phyloP scores from a whole-genome alignment of 2,888 invertebrate genomes.

The Acanthosepion lycidas region DNA sequence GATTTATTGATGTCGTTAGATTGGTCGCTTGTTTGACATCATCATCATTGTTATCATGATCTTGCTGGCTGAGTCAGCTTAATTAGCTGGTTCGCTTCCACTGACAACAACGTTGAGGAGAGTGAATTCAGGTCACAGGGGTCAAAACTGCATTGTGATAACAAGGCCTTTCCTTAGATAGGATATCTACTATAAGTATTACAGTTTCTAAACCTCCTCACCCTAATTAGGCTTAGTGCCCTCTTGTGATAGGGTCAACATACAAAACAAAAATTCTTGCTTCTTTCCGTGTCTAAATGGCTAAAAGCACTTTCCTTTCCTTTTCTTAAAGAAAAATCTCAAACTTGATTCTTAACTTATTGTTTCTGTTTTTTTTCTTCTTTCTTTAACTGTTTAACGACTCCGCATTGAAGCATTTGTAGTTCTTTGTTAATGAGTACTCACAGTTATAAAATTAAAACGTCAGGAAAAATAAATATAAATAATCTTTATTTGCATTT shows the following conservation, averaged over 20 bases:
- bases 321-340: not conserved
- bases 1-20: slow-evolving; percentile 12
- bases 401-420: too few species aligned
- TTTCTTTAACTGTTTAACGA: not conserved
- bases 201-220: slow-evolving; percentile 2
- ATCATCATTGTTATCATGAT: not conserved
- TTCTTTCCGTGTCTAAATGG: not conserved
- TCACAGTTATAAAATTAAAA: too few species aligned
- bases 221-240: slow-evolving; percentile 15
- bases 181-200: slow-evolving; percentile 25
- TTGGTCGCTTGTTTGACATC: slow-evolving; percentile 9
- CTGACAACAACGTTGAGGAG: slow-evolving; percentile 33
- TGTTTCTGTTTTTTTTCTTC: not conserved
- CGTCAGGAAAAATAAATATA: too few species aligned
- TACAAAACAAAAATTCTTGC: not conserved
- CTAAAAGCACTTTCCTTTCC: not conserved
- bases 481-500: too few species aligned
- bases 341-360: not conserved
- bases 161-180: slow-evolving; percentile 33
- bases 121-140: slow-evolving; percentile 8
- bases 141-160: slow-evolving; percentile 17
- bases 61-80: slow-evolving; percentile 33
- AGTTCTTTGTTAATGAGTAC: too few species aligned
- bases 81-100: slow-evolving; percentile 33
- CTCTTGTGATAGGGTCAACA: slow-evolving; percentile 15